Percentiles rank a stretch among this genome's conserved stretches.
Conservation (phyloP, 2,888 invertebrate genomes). For the Unio pictorum region DNA sequence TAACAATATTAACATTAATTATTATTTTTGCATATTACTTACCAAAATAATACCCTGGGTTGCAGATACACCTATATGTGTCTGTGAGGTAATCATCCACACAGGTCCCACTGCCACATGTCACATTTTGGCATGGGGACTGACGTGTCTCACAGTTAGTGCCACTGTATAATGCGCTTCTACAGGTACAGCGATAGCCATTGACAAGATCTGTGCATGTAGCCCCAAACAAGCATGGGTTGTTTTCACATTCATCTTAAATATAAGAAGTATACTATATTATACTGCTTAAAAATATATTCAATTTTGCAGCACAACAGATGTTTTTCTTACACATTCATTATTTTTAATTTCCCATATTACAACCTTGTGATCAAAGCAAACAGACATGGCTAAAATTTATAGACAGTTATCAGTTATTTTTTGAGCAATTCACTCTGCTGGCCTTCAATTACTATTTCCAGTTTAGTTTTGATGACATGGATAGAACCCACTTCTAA, state of each 20-base stretch:
- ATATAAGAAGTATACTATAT: slow-evolving; percentile 1
- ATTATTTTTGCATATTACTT: slow-evolving; percentile 9
- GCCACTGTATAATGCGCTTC: slow-evolving; percentile 87
- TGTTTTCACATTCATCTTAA: slow-evolving; percentile 48
- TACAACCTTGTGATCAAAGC: not conserved
- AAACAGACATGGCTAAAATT: too few species aligned
- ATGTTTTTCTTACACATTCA: not conserved
- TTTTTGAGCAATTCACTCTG: too few species aligned
- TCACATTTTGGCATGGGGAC: slow-evolving; percentile 27
- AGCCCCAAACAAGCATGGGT: slow-evolving; percentile 51
- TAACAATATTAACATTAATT: too few species aligned
- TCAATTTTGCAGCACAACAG: not conserved
- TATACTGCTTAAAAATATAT: not conserved
- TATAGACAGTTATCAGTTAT: too few species aligned
- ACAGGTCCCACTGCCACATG: slow-evolving; percentile 39
- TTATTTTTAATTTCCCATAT: not conserved
- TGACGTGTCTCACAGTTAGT: slow-evolving; percentile 80
- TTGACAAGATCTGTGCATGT: slow-evolving; percentile 73
- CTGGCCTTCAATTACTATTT: too few species aligned
- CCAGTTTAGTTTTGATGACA: too few species aligned
- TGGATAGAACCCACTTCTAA: too few species aligned
- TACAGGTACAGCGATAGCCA: slow-evolving; percentile 89
- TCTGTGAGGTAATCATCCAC: slow-evolving; percentile 42
- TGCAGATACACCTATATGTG: slow-evolving; percentile 49
- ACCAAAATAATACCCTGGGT: slow-evolving; percentile 43